Base-by-base conservation (phyloP, 2,797 vertebrate genomes). In the Dipus sagitta region DNA sequence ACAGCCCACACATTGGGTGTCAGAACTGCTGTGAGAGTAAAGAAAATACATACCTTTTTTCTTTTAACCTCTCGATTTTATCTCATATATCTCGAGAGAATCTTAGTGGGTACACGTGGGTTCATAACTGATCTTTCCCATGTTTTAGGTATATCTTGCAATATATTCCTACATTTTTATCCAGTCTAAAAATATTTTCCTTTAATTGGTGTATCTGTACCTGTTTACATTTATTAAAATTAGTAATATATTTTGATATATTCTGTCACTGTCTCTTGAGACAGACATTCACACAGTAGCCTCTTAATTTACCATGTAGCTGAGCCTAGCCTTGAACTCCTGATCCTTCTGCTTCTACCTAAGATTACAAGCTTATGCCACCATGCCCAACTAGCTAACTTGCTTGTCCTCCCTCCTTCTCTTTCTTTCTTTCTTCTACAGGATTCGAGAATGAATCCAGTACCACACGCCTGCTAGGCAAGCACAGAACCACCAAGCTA, bases 101-200 rank as follows among this genome's bases (percentile, higher is more conserved):
- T 81, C 76, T 74, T 77, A 68, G 54, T 90, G 75, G 9, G 7
- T 86, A 3, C 26, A 38, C 47, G 52, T 34, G 60, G 28, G 72
- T 42, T 80, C 75, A n/a, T 90, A 84, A 93, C 60, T 28, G 34
- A 10, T 74, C 32, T 71, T 91, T 93, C 62, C 67, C 13, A 38
- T 47, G 26, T 71, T 72, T 93, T 90, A 75, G 13, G 15, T 75
- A 6, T 72, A 2, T 81, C 68, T 74, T 86, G 52, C 32, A 80
- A 42, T 0, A 18, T 79, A n/a, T 71, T 92, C 34, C 42, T 68
- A 28, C 4, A 78, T 81, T 84, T 88, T 52, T 90, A 67, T 65
- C 90, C 18, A 34, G 26, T 76, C 52, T 68, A 91, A 92, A 96
- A 72, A 70, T 77, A 70, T 65, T 94, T 91, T 67, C 6, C 21